These are phyloP conservation scores for Pachypeltis micranthus DNA, from an alignment of 1,140 invertebrate species.

Conservation along the genomic window DNA sequence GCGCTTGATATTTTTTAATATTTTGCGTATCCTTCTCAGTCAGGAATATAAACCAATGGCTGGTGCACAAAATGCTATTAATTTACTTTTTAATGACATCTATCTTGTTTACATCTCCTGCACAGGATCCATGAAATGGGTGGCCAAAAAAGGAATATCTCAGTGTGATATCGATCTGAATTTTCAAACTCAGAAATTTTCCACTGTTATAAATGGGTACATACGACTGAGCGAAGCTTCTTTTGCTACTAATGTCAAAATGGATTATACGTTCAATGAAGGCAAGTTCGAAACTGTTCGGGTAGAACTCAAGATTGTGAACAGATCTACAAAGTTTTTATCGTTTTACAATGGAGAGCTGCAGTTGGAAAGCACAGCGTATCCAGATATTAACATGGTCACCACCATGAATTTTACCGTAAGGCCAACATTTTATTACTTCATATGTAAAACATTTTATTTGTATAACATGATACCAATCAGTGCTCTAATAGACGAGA, in stretches of 20 bases:
- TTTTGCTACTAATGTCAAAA: conserved; percentile 43
- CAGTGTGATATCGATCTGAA: conserved; percentile 54
- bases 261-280: conserved; percentile 54
- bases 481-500: too few relatives aligned
- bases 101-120: too few relatives aligned
- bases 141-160: conserved; percentile 51
- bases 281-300: conserved; percentile 49
- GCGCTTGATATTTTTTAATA: too few relatives aligned
- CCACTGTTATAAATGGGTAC: conserved; percentile 52
- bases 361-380: conserved; percentile 55
- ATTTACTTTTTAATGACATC: too few relatives aligned
- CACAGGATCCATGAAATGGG: conserved; percentile 40
- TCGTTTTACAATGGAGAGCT: conserved; percentile 45
- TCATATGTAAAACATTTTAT: too few relatives aligned
- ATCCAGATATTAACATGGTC: conserved; percentile 60
- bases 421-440: conserved; percentile 16
- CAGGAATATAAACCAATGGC: too few relatives aligned
- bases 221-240: conserved; percentile 43
- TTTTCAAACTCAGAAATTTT: conserved; percentile 54
- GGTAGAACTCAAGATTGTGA: conserved; percentile 48
- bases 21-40: too few relatives aligned
- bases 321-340: conserved; percentile 48
- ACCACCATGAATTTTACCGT: conserved; percentile 50
- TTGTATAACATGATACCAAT: too few relatives aligned
- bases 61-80: too few relatives aligned